These are phyloP conservation scores for Betta splendens DNA, from an alignment of 2,797 vertebrate species.

Conservation along the genomic window DNA sequence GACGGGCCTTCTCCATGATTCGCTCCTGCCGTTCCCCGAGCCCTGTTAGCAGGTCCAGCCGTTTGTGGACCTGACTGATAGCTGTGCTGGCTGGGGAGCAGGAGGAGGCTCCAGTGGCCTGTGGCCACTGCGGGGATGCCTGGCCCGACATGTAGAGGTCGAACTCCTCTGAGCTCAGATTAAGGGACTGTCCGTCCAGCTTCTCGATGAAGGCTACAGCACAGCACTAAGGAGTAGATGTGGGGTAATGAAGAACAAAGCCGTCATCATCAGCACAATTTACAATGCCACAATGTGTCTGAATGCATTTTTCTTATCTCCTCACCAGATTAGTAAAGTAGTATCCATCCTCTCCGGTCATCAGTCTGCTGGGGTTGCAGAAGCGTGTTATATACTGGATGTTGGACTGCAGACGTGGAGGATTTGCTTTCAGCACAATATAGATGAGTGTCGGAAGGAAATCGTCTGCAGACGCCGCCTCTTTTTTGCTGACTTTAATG, in stretches of 20 bases:
- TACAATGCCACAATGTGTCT: background rate
- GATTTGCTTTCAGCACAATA: slow-evolving; percentile 96
- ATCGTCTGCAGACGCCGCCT: slow-evolving; percentile 96
- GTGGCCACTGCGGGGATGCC: slow-evolving; percentile 82
- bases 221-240: slow-evolving; percentile 85
- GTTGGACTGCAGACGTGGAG: slow-evolving; percentile 96
- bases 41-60: slow-evolving; percentile 87
- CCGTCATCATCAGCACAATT: background rate
- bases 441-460: slow-evolving; percentile 97
- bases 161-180: slow-evolving; percentile 93
- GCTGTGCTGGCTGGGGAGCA: slow-evolving; percentile 71
- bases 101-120: slow-evolving; percentile 65
- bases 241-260: background rate
- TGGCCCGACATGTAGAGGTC: slow-evolving; percentile 95
- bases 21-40: slow-evolving; percentile 88
- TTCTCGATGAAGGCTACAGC: slow-evolving; percentile 98
- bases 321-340: slow-evolving; percentile 96
- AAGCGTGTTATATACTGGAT: slow-evolving; percentile 98
- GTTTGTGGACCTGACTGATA: slow-evolving; percentile 85
- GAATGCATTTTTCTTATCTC: background rate
- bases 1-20: slow-evolving; percentile 85
- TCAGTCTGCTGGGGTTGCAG: slow-evolving; percentile 95
- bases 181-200: slow-evolving; percentile 93
- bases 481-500: slow-evolving; percentile 93
- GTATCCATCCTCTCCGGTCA: slow-evolving; percentile 98